Evolutionary conservation across 1,140 invertebrate species (phyloP), one percentile per base, ranked within the genome.

Genomic region (Pseudomyrmex cubaensis): DNA sequence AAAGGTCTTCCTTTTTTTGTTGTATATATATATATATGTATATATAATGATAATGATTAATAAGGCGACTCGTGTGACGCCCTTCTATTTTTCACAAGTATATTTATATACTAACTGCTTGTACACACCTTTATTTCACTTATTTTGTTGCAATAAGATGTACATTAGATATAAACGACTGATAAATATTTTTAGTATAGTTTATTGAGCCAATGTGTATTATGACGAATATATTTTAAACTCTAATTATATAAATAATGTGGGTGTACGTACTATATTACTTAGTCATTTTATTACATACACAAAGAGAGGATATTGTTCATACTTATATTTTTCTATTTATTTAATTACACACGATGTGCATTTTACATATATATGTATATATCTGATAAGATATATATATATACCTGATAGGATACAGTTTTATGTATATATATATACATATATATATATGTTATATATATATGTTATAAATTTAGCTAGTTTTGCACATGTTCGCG

Each of bases 91-190:
- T 70, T 84, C 61, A 56, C 13, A 46, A 78, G 7, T 35, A 64
- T 64, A 48, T 20, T 57, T 66, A 73, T 66, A 66, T 54, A 74
- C 62, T 64, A 85, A 74, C 54, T 74, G 78, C 67, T 74, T 82
- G 63, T 62, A 59, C 46, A 35, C 35, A 35, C 5, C 35, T 35
- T 35, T 1, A 35, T 61, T 59, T 67, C 13, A 13, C 54, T 61
- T 44, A 62, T 61, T 50, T n/a, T 25, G 44, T 70, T 70, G 44
- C 66, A 59, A 67, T 56, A 44, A 67, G 54, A 64, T 46, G n/a
- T 13, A 64, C 2, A 13, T 77, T 44, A 77, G 48, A 35, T 67
- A 77, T 54, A 77, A 77, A 77, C n/a, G 48, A 52, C 13, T 72
- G 54, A 59, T 22, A 50, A 35, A 50, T 70, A 64, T 44, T 46